A percentile compares a stretch with the other conserved stretches of the same genome.
Conservation (phyloP, 2,113 vertebrate genomes). For the Gorsachius goisagi region DNA sequence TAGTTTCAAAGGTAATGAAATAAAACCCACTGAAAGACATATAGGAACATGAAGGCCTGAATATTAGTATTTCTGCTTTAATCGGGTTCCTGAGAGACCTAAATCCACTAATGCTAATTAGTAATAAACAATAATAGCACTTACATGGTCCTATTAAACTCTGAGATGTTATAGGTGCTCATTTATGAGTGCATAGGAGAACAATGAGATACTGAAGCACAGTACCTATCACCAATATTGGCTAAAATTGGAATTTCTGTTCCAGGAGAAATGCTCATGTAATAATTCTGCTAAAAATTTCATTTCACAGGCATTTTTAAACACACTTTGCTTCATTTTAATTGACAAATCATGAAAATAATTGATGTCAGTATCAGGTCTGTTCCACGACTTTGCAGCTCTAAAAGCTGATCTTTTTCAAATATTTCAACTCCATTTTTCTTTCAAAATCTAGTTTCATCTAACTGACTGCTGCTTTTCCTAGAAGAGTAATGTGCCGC, state of each 20-base stretch:
- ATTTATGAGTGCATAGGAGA: not conserved
- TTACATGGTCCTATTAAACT: slow-evolving; percentile 3
- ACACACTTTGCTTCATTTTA: not conserved
- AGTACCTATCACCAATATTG: not conserved
- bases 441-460: not conserved
- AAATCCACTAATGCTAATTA: slow-evolving; percentile 25
- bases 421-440: not conserved
- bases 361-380: not conserved
- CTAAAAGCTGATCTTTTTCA: not conserved
- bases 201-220: not conserved
- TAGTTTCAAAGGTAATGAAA: slow-evolving; percentile 30
- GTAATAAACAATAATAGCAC: slow-evolving; percentile 33
- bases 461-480: not conserved
- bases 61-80: slow-evolving; percentile 24
- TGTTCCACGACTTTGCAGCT: not conserved
- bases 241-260: not conserved
- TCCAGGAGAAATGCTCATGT: not conserved
- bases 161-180: not conserved
- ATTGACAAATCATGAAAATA: not conserved
- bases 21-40: slow-evolving; percentile 30
- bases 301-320: not conserved
- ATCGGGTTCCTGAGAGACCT: not conserved
- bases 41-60: not conserved
- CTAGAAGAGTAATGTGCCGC: not conserved
- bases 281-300: not conserved